Base-by-base conservation (phyloP, 2,888 invertebrate species). In the Plagiodera versicolora region DNA sequence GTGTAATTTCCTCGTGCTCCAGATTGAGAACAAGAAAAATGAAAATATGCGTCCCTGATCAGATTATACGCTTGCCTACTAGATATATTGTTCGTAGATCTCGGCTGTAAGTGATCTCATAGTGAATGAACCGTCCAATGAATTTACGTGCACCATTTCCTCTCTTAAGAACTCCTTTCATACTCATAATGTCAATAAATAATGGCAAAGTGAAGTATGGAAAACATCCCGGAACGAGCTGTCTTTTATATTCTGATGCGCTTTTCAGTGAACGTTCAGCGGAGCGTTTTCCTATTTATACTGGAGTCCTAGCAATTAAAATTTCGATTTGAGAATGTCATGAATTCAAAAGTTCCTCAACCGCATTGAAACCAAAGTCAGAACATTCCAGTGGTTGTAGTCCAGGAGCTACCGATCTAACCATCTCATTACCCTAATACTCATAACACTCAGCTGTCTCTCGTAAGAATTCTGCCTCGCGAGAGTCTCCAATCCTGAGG, bases 401-500 rank as follows among this genome's bases (percentile, higher is more conserved):
- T n/a, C n/a, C n/a, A n/a, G n/a, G n/a, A n/a, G n/a, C n/a, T n/a
- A n/a, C n/a, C n/a, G n/a, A n/a, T n/a, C n/a, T n/a, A n/a, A n/a
- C n/a, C n/a, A n/a, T n/a, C n/a, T n/a, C n/a, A n/a, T n/a, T n/a
- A n/a, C n/a, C n/a, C n/a, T n/a, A n/a, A n/a, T n/a, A n/a, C n/a
- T n/a, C n/a, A n/a, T n/a, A n/a, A n/a, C n/a, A n/a, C n/a, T n/a
- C n/a, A n/a, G n/a, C n/a, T n/a, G n/a, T n/a, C n/a, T 16, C n/a
- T 53, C 39, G 46, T 20, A 19, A 18, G 18, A 46, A 44, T 53
- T 17, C 28, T 20, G 45, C 39, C 24, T 44, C 44, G 24, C 44
- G 14, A 20, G 35, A 18, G 8, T 39, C 53, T 44, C 44, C 8
- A 44, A 44, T 44, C 53, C 44, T n/a, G 24, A 44, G 53, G 53